Conservation (phyloP, 2,888 invertebrate species). For the Microctonus hyperodae region DNA sequence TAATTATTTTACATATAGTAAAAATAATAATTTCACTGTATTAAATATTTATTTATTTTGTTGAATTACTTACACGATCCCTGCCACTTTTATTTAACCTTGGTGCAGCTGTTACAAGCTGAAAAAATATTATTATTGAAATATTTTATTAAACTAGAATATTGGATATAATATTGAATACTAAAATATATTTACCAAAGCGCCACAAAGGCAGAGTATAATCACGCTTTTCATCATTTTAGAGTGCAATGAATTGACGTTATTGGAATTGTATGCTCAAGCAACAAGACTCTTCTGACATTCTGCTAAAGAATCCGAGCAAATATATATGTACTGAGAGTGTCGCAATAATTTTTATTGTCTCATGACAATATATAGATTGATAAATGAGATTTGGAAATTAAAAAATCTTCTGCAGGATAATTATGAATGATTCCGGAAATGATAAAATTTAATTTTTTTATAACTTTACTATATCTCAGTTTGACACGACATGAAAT, state of each 20-base stretch:
- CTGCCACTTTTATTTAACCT: neutral
- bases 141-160: neutral
- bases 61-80: neutral
- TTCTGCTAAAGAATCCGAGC: neutral
- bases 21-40: neutral
- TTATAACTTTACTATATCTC: neutral
- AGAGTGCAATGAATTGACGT: neutral
- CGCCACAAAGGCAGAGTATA: slow-evolving; percentile 36
- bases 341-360: neutral
- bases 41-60: neutral
- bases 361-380: neutral
- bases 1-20: neutral
- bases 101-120: neutral
- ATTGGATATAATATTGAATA: neutral
- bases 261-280: neutral
- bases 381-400: neutral
- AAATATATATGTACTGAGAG: neutral
- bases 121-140: neutral
- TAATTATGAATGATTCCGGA: neutral
- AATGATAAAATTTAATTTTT: neutral
- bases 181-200: slow-evolving; percentile 5
- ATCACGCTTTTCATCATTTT: slow-evolving; percentile 41
- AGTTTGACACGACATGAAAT: neutral
- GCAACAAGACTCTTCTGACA: neutral
- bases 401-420: neutral